Conservation (phyloP, 2,888 invertebrate genomes). For the Drosophila sordidula region DNA sequence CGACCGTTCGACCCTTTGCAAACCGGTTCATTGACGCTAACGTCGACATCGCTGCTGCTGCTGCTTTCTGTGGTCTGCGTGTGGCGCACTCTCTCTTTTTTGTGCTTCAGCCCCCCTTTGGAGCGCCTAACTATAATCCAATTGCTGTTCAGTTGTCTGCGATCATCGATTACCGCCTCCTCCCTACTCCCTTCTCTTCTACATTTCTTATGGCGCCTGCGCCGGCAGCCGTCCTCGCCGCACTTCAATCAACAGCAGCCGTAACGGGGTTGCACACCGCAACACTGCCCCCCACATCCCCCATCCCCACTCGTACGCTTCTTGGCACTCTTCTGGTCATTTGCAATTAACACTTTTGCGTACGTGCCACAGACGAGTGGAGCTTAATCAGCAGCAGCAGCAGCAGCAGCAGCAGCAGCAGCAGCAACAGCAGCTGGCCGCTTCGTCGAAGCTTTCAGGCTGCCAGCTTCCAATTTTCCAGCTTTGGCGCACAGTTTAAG, state of each 20-base stretch:
- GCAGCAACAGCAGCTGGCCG: slow-evolving; percentile 10
- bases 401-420: slow-evolving; percentile 20
- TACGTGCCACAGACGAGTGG: slow-evolving; percentile 72
- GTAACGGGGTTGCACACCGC: slow-evolving; percentile 48
- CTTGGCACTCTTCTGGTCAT: slow-evolving; percentile 63
- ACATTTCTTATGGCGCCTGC: slow-evolving; percentile 43
- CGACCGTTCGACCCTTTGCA: slow-evolving; percentile 71
- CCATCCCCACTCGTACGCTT: not conserved
- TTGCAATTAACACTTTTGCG: slow-evolving; percentile 81
- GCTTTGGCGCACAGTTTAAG: slow-evolving; percentile 39
- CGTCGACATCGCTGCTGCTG: slow-evolving; percentile 33
- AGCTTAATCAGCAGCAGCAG: slow-evolving; percentile 46
- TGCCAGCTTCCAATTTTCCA: slow-evolving; percentile 24
- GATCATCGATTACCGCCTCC: slow-evolving; percentile 55
- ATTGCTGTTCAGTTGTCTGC: slow-evolving; percentile 49
- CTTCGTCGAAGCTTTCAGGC: slow-evolving; percentile 25
- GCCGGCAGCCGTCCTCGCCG: slow-evolving; percentile 31
- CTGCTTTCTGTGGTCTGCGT: slow-evolving; percentile 37
- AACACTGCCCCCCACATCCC: not conserved
- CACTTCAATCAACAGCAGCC: slow-evolving; percentile 48
- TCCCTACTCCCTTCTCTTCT: not conserved
- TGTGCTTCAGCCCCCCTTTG: slow-evolving; percentile 12
- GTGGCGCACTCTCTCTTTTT: slow-evolving; percentile 71
- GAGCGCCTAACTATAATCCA: slow-evolving; percentile 61
- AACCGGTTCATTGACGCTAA: slow-evolving; percentile 68